Percentiles rank a stretch among this genome's conserved stretches.
Evolutionary conservation across 2,113 vertebrate genomes (phyloP).

Genomic region (Prolemur simus): DNA sequence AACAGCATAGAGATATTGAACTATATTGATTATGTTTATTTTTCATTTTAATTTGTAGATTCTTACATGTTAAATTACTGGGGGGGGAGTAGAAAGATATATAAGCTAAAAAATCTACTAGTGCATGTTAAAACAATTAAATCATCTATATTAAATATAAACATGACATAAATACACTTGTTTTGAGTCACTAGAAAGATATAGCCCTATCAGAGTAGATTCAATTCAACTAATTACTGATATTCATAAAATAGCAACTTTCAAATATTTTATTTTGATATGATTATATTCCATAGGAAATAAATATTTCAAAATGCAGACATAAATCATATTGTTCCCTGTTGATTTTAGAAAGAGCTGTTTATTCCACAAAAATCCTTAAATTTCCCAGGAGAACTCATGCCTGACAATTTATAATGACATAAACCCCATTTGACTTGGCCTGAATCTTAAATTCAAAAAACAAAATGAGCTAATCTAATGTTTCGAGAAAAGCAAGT

Average conservation of each 20-base stretch:
- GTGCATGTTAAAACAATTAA: neutral
- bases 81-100: neutral
- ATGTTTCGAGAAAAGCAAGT: constrained; percentile 43
- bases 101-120: neutral
- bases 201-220: neutral
- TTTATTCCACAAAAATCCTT: constrained; percentile 10
- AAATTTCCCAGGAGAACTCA: constrained; percentile 6
- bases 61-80: neutral
- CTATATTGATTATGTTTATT: neutral
- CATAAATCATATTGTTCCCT: neutral
- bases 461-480: constrained; percentile 42
- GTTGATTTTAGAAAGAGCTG: constrained; percentile 17
- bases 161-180: neutral
- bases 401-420: constrained; percentile 13
- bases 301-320: neutral
- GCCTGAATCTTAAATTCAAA: constrained; percentile 37
- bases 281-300: neutral
- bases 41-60: neutral
- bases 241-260: neutral
- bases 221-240: neutral
- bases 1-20: neutral
- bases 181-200: neutral
- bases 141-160: neutral
- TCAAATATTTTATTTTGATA: neutral
- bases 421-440: constrained; percentile 38